Base-by-base conservation (phyloP, 37 sponge, comb jelly and placozoan species). In the Bolinopsis microptera region DNA sequence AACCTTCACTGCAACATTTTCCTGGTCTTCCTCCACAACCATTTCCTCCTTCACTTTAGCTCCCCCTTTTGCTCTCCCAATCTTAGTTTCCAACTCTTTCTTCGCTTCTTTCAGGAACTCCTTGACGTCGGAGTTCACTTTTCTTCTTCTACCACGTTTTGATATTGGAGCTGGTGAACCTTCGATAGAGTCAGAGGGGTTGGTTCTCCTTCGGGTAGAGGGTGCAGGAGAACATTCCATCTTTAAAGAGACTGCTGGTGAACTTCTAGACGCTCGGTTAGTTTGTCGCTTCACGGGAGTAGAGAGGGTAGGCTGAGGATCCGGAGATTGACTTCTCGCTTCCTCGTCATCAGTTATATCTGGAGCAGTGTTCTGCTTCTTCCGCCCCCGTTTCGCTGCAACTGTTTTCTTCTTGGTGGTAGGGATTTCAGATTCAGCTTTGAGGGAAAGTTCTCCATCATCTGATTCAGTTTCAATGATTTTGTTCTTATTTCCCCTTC, bases 81-180 rank as follows among this genome's bases (percentile, higher is more conserved):
- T 70, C 74, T 26, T 22, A 1, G 26, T 28, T 70, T 70, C 28
- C 25, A 26, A 22, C 30, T 70, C 74, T 26, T 70, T 22, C 26
- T 70, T 70, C 25, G 74, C 74, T 22, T 70, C 74, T 3, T 70
- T 26, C 74, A 70, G 21, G 74, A 70, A 70, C 28, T 70, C 74
- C 74, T 26, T 36, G 2, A 80, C 82, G 23, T 80, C 82, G 1
- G 82, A 80, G 21, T 80, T 80, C 9, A 80, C 38, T 35, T 80
- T 80, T 34, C 82, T 80, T 1, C 37, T 13, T 22, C 82, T 27
- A 33, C 82, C 82, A 16, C 82, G 82, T 70, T 70, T 70, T 22
- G 74, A 70, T 2, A 70, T n/a, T 2, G 74, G 74, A 2, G 21
- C 74, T 3, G 74, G 74, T 2, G 74, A 70, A 24, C 3, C 74